Conservation (phyloP, 2,113 vertebrate genomes). For the Archocentrus centrarchus region DNA sequence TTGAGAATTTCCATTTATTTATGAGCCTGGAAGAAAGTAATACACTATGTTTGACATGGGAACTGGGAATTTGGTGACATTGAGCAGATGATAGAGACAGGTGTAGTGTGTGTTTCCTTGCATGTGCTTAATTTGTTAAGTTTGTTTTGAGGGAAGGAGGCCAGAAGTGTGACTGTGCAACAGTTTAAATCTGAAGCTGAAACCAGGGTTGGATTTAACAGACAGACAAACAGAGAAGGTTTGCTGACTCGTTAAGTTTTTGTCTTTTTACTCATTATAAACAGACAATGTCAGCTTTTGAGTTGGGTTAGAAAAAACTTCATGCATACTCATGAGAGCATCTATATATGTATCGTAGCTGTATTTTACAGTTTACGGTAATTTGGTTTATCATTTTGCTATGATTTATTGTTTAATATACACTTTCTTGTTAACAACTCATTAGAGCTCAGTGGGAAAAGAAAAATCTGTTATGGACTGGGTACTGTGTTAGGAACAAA, state of each 20-base stretch:
- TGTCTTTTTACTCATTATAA: neutral
- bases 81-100: constrained; percentile 1
- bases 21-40: constrained; percentile 27
- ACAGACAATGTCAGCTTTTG: neutral
- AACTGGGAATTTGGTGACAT: neutral
- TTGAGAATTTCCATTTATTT: constrained; percentile 43
- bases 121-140: neutral
- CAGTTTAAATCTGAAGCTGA: neutral
- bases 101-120: neutral
- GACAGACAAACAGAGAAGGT: neutral
- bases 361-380: neutral
- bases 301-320: no score
- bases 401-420: neutral
- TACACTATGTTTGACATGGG: constrained; percentile 20
- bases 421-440: no score
- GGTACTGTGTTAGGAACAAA: no score
- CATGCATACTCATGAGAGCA: neutral
- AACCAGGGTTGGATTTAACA: neutral
- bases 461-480: no score
- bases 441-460: no score
- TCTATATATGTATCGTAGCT: neutral
- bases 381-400: neutral
- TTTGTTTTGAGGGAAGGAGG: constrained; percentile 2
- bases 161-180: neutral
- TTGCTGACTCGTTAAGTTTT: neutral